Evolutionary conservation across 2,113 vertebrate species (phyloP), one percentile per base, ranked within the genome.

Genomic region (Gorsachius goisagi): DNA sequence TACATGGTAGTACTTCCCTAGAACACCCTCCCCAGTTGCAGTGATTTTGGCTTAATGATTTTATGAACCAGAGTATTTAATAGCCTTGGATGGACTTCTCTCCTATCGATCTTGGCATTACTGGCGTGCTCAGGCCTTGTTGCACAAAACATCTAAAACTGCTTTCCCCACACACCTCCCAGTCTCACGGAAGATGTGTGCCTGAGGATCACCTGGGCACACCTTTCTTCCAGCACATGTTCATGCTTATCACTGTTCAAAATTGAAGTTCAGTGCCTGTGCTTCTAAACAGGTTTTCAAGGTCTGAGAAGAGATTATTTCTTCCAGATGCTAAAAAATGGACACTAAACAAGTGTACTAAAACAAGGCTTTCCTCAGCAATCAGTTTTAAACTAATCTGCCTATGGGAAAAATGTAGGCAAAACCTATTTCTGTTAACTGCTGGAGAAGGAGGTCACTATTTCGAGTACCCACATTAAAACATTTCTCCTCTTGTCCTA

Each of bases 121-220:
- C n/a, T 41, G 39, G 6, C 53, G 32, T 0, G 0, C 6, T 49
- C 45, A 66, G 55, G 19, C 6, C 22, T 49, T 50, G 41, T n/a
- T 58, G 32, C 58, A 73, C 26, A 59, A 90, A 80, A 50, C 26
- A 17, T 30, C 37, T 69, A 33, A 85, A 78, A 91, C 13, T 0
- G 1, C 22, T 64, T 85, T 86, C 9, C 27, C 6, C 11, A 23
- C 5, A 44, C 11, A n/a, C 5, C 16, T 47, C 15, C 22, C n/a
- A 44, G 18, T 71, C 33, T 41, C 39, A 33, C 27, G 26, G 19
- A 68, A 78, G 30, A 76, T 33, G 13, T 0, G 0, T 26, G 8
- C 15, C 33, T 74, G 41, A 88, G 23, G 32, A 69, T 66, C 32
- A 73, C 9, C 26, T 41, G 9, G 33, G 8, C 52, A 53, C 9